Percentiles rank a stretch among this genome's conserved stretches.
phyloP scores from a whole-genome alignment of 2,888 invertebrate species.

The Piscicola geometra region DNA sequence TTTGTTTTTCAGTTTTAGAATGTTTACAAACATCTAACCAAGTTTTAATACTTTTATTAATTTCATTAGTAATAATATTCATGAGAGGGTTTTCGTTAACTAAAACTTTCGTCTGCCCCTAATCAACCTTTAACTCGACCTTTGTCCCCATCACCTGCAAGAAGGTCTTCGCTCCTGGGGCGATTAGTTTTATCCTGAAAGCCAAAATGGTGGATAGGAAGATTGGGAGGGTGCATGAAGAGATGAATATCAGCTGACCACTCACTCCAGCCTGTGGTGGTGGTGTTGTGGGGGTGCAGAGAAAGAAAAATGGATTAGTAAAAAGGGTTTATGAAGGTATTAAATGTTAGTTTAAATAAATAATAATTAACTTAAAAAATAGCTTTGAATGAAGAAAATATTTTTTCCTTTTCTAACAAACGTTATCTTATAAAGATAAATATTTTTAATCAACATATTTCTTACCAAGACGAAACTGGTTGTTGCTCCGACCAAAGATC shows the following conservation, averaged over 20 bases:
- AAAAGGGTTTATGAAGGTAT: not conserved
- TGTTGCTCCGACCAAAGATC: slow-evolving; percentile 38
- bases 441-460: not conserved
- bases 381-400: too few relatives aligned
- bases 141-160: slow-evolving; percentile 41
- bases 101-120: too few relatives aligned
- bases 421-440: not conserved
- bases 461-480: slow-evolving; percentile 19
- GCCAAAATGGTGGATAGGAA: slow-evolving; percentile 44
- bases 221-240: slow-evolving; percentile 39
- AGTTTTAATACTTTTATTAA: too few relatives aligned
- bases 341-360: not conserved
- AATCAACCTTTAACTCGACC: too few relatives aligned
- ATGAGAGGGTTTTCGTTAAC: too few relatives aligned
- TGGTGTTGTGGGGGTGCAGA: not conserved
- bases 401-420: too few relatives aligned
- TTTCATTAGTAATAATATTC: not conserved
- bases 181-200: slow-evolving; percentile 44
- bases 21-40: too few relatives aligned
- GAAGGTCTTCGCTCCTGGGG: slow-evolving; percentile 45
- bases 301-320: not conserved
- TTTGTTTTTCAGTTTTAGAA: too few relatives aligned
- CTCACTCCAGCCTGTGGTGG: not conserved
- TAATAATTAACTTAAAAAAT: not conserved
- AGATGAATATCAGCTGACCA: slow-evolving; percentile 43